Conservation (phyloP, 2,888 invertebrate genomes). For the Ethmia dodecea region DNA sequence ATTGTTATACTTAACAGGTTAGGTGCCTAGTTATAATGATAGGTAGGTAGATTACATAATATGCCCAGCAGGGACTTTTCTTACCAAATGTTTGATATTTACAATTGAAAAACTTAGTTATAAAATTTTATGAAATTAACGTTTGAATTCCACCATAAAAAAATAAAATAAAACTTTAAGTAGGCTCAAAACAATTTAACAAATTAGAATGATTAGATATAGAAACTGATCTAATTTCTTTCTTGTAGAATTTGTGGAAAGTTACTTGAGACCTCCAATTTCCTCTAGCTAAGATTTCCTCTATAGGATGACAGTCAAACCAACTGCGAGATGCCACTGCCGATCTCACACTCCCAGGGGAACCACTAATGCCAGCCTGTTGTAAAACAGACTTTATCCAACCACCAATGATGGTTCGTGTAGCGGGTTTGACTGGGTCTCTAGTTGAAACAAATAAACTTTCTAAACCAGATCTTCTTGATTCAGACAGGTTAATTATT, state of each 20-base stretch:
- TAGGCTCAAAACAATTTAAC: no score
- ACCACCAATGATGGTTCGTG: conserved; percentile 15
- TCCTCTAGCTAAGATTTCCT: conserved; percentile 20
- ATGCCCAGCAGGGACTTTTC: no score
- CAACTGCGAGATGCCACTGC: conserved; percentile 23
- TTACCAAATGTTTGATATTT: no score
- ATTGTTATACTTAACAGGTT: no score
- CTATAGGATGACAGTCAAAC: conserved; percentile 17
- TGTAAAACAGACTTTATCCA: conserved; percentile 18
- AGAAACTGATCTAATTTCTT: background rate
- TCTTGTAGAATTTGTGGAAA: conserved; percentile 6
- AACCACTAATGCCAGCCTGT: conserved; percentile 17
- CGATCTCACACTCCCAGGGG: conserved; percentile 21
- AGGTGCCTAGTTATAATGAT: no score
- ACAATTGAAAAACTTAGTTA: no score
- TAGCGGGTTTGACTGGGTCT: conserved; percentile 11
- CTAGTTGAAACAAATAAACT: conserved; percentile 13
- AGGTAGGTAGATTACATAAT: no score
- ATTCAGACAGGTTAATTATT: conserved; percentile 1
- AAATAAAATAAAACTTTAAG: no score
- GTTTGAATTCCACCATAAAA: no score
- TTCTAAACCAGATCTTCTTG: background rate
- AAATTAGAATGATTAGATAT: no score
- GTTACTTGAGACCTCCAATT: conserved; percentile 17
- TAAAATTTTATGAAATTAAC: no score